phyloP scores from a whole-genome alignment of 2,888 invertebrate genomes.

The Teleogryllus oceanicus region DNA sequence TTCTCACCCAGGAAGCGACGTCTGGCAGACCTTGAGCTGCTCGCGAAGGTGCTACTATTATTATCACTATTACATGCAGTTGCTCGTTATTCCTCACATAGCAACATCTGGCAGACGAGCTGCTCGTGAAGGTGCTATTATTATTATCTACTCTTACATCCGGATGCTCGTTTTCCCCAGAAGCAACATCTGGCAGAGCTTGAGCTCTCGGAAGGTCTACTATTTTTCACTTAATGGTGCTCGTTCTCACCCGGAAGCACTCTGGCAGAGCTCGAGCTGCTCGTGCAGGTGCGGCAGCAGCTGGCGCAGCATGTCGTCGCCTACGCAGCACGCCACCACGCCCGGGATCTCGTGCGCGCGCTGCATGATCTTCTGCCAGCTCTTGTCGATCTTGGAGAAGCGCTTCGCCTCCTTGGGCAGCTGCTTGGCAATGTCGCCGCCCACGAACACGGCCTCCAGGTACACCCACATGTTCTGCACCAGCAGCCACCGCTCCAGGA shows the following conservation, averaged over 20 bases:
- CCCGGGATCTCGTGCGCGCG: slow-evolving; percentile 94
- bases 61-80: slow-evolving; percentile 85
- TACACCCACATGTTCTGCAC: slow-evolving; percentile 99
- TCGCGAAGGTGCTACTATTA: slow-evolving; percentile 88
- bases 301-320: slow-evolving; percentile 88
- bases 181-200: slow-evolving; percentile 95
- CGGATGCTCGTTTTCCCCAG: slow-evolving; percentile 78
- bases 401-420: slow-evolving; percentile 88
- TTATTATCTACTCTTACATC: slow-evolving; percentile 71
- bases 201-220: slow-evolving; percentile 89
- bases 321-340: slow-evolving; percentile 93
- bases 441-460: slow-evolving; percentile 95
- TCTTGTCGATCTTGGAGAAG: slow-evolving; percentile 95
- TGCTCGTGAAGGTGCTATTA: slow-evolving; percentile 96
- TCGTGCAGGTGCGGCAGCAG: slow-evolving; percentile 91
- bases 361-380: slow-evolving; percentile 98
- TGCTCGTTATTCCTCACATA: slow-evolving; percentile 73
- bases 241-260: slow-evolving; percentile 70
- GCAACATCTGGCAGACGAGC: slow-evolving; percentile 92
- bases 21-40: slow-evolving; percentile 93
- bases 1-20: slow-evolving; percentile 79
- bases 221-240: no score
- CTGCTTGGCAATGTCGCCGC: slow-evolving; percentile 98
- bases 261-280: slow-evolving; percentile 93
- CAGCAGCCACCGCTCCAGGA: slow-evolving; percentile 90